Evolutionary conservation across 2,888 invertebrate species (phyloP).

Genomic region (Argyresthia albistria): DNA sequence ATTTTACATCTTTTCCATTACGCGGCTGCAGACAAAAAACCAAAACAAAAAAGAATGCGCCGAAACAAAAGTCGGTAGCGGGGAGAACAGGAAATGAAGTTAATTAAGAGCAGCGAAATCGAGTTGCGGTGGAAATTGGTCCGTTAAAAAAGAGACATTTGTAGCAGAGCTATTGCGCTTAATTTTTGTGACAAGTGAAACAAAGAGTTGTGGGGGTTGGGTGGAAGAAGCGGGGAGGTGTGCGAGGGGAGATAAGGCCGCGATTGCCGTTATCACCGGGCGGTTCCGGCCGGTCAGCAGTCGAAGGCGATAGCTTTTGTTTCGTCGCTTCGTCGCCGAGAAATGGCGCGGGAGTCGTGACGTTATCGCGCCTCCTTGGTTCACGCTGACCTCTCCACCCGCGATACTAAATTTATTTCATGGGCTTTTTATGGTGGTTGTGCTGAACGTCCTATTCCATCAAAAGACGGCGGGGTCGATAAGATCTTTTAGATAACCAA

Average conservation of each 20-base stretch:
- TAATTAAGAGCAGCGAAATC: conserved; percentile 72
- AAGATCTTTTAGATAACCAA: not conserved
- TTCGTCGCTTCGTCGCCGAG: conserved; percentile 60
- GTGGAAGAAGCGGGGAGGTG: conserved; percentile 11
- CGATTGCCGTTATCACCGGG: conserved; percentile 42
- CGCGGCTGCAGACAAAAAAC: conserved; percentile 67
- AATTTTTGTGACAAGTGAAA: conserved; percentile 73
- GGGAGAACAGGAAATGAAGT: conserved; percentile 72
- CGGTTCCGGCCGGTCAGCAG: conserved; percentile 54
- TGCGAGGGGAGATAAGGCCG: conserved; percentile 56
- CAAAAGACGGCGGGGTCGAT: not conserved
- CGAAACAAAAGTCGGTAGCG: conserved; percentile 65
- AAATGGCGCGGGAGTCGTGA: conserved; percentile 59
- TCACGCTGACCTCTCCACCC: conserved; percentile 58
- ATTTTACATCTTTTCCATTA: conserved; percentile 70
- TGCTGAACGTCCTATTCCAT: too few species aligned
- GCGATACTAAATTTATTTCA: conserved; percentile 33
- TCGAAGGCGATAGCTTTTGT: conserved; percentile 68
- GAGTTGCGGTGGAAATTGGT: conserved; percentile 71
- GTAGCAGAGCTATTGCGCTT: conserved; percentile 69
- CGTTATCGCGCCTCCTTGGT: conserved; percentile 53
- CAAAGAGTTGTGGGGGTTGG: conserved; percentile 28
- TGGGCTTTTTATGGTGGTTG: not conserved
- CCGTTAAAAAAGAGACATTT: conserved; percentile 70
- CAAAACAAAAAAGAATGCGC: conserved; percentile 57